Base-by-base conservation (phyloP, 2,797 vertebrate genomes). In the Sternarchorhynchus goeldii region DNA sequence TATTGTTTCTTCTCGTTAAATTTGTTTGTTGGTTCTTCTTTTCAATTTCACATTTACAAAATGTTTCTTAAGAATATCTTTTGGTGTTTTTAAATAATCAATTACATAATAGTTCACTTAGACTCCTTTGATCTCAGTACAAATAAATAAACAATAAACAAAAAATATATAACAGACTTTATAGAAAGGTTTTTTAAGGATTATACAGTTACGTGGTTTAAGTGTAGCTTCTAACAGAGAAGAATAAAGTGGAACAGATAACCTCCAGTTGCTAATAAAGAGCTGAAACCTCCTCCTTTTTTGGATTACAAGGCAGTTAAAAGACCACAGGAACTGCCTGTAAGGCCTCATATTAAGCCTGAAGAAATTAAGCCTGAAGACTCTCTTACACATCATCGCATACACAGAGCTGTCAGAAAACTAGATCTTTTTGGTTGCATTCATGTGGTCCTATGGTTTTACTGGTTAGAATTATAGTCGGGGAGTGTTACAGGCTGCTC, bases 391-490 rank as follows among this genome's bases (percentile, higher is more conserved):
- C 58, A 39, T 21, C 73, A 34, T 66, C 56, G 66, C 74, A 60
- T 69, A 20, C 57, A 45, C 45, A 29, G n/a, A 63, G 69, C 55
- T 41, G 29, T 63, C 68, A 71, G 73, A 81, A 83, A 81, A 64
- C 59, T 41, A 58, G 18, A 29, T 39, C 68, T 58, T 57, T 56
- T 68, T 59, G 70, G 65, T 39, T 45, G 3, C 66, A 80, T 73
- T 82, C 57, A 83, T 79, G 84, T 83, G 79, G 78, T 16, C 25
- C 57, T 55, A 12, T 60, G 73, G 79, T 62, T 85, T 83, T 66
- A 67, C 41, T 80, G 77, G 53, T 70, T 59, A 75, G 62, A 65
- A 81, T 78, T 57, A 79, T 59, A 76, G 62, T 8, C 53, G n/a
- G 29, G 39, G 56, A 21, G 12, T 55, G 32, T 86, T 81, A 85